These are phyloP conservation scores for Cerastoderma edule DNA, from an alignment of 2,888 invertebrate species.

Conservation along the genomic window DNA sequence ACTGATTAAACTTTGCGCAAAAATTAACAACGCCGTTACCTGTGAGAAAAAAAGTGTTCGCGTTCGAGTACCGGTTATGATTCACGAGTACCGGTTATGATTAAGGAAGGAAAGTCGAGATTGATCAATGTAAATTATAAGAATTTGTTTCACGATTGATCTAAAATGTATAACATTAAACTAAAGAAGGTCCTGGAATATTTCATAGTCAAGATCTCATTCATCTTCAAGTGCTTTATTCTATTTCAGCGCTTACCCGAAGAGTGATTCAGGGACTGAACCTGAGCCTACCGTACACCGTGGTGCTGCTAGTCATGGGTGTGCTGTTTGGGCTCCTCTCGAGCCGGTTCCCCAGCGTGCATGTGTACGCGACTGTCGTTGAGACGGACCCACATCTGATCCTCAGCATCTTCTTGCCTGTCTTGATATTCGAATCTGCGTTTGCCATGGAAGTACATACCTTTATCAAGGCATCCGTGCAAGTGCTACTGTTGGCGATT, in stretches of 20 bases:
- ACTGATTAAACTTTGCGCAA: too few relatives aligned
- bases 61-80: too few relatives aligned
- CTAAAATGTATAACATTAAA: too few relatives aligned
- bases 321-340: slow-evolving; percentile 78
- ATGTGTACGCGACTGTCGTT: slow-evolving; percentile 70
- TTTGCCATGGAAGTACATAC: slow-evolving; percentile 84
- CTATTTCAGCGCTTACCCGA: slow-evolving; percentile 70
- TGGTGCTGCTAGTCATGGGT: slow-evolving; percentile 82
- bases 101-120: too few relatives aligned
- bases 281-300: slow-evolving; percentile 83
- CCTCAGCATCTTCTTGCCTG: slow-evolving; percentile 83
- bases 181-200: too few relatives aligned
- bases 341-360: slow-evolving; percentile 61
- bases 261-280: slow-evolving; percentile 67
- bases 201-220: too few relatives aligned
- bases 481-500: slow-evolving; percentile 81
- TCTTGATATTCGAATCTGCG: slow-evolving; percentile 84
- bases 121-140: too few relatives aligned
- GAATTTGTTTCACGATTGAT: too few relatives aligned
- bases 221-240: background rate
- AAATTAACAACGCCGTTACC: too few relatives aligned
- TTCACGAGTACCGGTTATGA: too few relatives aligned
- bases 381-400: slow-evolving; percentile 82
- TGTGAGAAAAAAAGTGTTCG: too few relatives aligned
- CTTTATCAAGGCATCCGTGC: slow-evolving; percentile 81